Base-by-base conservation (phyloP, 2,888 invertebrate species). In the Aplocera efformata region DNA sequence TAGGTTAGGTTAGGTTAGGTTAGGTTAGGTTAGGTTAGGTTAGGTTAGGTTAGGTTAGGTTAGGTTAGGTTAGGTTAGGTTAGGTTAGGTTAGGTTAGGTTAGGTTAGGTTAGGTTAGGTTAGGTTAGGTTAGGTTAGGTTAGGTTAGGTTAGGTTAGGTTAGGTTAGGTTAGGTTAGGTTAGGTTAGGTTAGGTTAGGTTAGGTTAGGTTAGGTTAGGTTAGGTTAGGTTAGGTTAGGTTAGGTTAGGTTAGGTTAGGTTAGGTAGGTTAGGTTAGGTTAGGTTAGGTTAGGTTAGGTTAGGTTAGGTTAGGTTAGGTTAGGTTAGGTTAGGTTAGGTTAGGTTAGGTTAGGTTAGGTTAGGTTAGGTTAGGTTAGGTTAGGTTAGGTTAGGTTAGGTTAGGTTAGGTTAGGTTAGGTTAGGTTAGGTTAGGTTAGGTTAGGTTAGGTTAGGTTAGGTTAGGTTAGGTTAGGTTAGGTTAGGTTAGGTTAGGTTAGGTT, bases 151-250 rank as follows among this genome's bases (percentile, higher is more conserved):
- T 34, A 44, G 43, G 43, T 44, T 44, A 34, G 43, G 43, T 44
- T 38, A 39, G 39, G 43, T 44, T 44, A 44, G 39, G 39, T 39
- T 39, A 38, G 39, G 39, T 38, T 39, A 44, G 43, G 43, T 44
- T 44, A 44, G 43, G 43, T 44, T 44, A 45, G 44, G 44, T 45
- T 45, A 45, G 44, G 44, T 45, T 45, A 45, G 44, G 44, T 45
- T 45, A 45, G 44, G 44, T 45, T 45, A 45, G 44, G 44, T 45
- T 45, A 45, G 44, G 44, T 40, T 39, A 40, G 44, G 42, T 36
- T 42, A 42, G 35, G 36, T 35, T 36, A 32, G 32, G 32, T 33
- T 29, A 33, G 38, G 43, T 33, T 33, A 43, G 37, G 42, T 33
- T 37, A 33, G 37, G 32, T 32, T 32, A 42, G 36, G 32, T 32